Conservation (phyloP, 2,888 invertebrate species). For the Sisyra nigra region DNA sequence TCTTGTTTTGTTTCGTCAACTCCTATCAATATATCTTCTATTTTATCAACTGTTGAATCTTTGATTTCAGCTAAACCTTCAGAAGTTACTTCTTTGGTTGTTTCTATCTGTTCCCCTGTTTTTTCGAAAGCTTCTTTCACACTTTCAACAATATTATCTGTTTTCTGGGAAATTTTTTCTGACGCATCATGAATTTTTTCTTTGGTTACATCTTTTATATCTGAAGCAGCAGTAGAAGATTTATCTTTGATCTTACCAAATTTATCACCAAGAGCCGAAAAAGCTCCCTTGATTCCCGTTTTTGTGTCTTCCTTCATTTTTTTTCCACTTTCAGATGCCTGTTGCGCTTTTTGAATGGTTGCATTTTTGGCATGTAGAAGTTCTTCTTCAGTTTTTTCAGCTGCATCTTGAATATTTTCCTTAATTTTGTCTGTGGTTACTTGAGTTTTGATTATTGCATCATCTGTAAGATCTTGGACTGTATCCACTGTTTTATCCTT, state of each 20-base stretch:
- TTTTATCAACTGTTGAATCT: slow-evolving; percentile 10
- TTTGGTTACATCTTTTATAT: neutral
- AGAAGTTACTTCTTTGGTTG: slow-evolving; percentile 1
- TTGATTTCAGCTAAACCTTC: slow-evolving; percentile 5
- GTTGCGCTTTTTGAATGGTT: slow-evolving; percentile 24
- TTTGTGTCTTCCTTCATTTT: slow-evolving; percentile 20
- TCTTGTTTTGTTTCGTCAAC: neutral
- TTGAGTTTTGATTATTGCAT: neutral
- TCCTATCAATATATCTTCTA: neutral
- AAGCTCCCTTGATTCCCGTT: slow-evolving; percentile 14
- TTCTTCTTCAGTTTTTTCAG: slow-evolving; percentile 3
- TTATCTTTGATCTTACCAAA: slow-evolving; percentile 12
- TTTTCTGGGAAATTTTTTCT: slow-evolving; percentile 6
- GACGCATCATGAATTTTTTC: neutral
- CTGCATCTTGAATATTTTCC: neutral
- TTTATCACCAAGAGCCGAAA: slow-evolving; percentile 8
- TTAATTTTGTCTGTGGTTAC: neutral
- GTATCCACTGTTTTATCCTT: slow-evolving; percentile 12
- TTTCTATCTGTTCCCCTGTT: too few relatives aligned
- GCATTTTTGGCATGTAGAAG: slow-evolving; percentile 14
- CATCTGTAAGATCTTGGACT: slow-evolving; percentile 10
- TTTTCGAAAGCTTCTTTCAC: too few relatives aligned
- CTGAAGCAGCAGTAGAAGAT: neutral
- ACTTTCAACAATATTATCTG: neutral
- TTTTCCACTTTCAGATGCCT: slow-evolving; percentile 30